Conservation (phyloP, 2,113 vertebrate species). For the Myocastor coypus region DNA sequence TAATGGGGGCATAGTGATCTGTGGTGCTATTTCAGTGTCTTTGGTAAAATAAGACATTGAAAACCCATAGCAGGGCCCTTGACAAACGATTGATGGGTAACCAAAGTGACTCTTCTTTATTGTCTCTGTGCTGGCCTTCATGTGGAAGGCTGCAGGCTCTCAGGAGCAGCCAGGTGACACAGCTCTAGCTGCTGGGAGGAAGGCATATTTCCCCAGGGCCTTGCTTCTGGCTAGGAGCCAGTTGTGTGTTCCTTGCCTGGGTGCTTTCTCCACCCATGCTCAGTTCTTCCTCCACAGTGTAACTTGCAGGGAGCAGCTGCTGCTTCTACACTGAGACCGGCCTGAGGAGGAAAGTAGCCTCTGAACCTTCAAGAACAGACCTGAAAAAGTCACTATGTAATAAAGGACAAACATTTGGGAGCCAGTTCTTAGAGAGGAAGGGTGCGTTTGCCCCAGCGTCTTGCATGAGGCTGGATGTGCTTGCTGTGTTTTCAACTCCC, state of each 20-base stretch:
- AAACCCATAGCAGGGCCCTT: background rate
- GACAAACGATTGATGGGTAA: too few species aligned
- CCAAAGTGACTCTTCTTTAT: background rate
- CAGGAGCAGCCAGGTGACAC: rapidly evolving
- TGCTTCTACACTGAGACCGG: background rate
- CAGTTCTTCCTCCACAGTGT: background rate
- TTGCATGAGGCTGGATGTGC: background rate
- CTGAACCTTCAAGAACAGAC: background rate
- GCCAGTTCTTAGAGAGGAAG: too few species aligned
- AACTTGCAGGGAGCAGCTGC: background rate
- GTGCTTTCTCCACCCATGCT: background rate
- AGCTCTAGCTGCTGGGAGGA: background rate
- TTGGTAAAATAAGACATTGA: background rate
- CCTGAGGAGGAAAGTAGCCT: background rate
- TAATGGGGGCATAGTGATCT: background rate
- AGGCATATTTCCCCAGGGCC: background rate
- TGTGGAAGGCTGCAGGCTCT: background rate
- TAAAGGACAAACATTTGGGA: background rate
- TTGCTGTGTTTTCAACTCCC: background rate
- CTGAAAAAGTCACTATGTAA: background rate
- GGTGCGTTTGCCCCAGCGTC: background rate
- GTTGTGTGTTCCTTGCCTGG: background rate
- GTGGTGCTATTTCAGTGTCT: background rate
- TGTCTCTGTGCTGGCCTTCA: background rate
- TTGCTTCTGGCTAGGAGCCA: background rate